phyloP scores from a whole-genome alignment of 2,113 vertebrate species.

The Sander lucioperca region DNA sequence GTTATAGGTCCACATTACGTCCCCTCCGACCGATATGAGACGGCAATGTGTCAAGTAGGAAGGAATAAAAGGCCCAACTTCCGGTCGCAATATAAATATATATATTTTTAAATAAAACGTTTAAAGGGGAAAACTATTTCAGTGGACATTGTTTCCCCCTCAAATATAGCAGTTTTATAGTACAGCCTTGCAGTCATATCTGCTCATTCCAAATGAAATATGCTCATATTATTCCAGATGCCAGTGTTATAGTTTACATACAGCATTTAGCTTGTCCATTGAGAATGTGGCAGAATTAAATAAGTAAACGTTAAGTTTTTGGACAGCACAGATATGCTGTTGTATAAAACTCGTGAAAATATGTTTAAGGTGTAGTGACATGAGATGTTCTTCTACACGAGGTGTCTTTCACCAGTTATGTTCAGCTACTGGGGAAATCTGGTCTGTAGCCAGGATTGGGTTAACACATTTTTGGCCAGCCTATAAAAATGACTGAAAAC shows the following conservation, averaged over 20 bases:
- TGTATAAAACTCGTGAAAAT: neutral
- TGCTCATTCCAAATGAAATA: neutral
- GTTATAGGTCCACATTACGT: constrained; percentile 64
- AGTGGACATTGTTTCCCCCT: too few species aligned
- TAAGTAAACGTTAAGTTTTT: too few species aligned
- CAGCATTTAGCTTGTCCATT: neutral
- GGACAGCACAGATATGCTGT: neutral
- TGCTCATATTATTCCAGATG: neutral
- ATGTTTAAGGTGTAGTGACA: neutral
- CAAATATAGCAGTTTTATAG: neutral
- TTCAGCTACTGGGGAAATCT: neutral
- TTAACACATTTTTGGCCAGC: neutral
- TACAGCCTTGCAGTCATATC: neutral
- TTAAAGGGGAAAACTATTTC: too few species aligned
- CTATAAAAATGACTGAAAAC: neutral
- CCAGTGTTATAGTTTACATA: too few species aligned
- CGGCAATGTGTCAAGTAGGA: neutral
- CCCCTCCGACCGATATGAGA: too few species aligned
- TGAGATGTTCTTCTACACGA: neutral
- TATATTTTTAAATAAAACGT: too few species aligned
- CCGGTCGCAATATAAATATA: neutral
- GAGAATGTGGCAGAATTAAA: neutral
- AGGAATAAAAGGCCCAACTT: neutral
- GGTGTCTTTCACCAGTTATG: neutral
- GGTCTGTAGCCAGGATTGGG: neutral